phyloP scores from a whole-genome alignment of 2,113 vertebrate genomes.

The Hydropotes inermis region DNA sequence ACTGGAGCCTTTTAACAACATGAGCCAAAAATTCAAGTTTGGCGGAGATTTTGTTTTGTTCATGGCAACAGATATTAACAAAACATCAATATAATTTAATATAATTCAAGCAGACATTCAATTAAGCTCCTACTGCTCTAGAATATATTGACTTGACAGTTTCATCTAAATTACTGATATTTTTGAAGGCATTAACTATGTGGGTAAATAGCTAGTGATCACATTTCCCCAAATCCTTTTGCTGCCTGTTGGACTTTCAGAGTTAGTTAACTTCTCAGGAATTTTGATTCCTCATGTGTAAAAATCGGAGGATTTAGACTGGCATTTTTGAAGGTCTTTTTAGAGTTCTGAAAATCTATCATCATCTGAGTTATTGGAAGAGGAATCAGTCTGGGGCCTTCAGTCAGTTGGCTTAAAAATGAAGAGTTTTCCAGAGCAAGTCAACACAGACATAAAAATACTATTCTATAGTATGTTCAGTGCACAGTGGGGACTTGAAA shows the following conservation, averaged over 20 bases:
- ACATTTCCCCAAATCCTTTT: slow-evolving; percentile 22
- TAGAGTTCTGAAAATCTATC: background rate
- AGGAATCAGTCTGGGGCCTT: background rate
- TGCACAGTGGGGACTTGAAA: background rate
- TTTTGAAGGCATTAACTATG: slow-evolving; percentile 55
- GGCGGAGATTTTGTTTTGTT: slow-evolving; percentile 70
- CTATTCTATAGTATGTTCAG: background rate
- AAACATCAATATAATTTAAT: slow-evolving; percentile 69
- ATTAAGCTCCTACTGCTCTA: slow-evolving; percentile 46
- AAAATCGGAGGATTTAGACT: background rate
- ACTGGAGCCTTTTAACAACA: slow-evolving; percentile 68
- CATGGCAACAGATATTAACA: slow-evolving; percentile 61
- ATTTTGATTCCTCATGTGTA: background rate
- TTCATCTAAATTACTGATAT: slow-evolving; percentile 58
- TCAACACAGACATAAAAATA: background rate
- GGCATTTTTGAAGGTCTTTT: background rate
- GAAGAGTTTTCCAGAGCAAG: background rate
- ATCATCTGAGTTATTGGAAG: background rate
- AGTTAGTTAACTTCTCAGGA: background rate
- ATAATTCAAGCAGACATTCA: slow-evolving; percentile 67
- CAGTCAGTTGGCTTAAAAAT: background rate
- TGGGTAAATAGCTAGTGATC: slow-evolving; percentile 50
- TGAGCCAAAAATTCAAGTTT: slow-evolving; percentile 71
- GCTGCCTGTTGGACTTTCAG: background rate
- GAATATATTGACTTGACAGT: slow-evolving; percentile 58